phyloP scores from a whole-genome alignment of 2,113 vertebrate genomes.

The Rhinogobius similis region DNA sequence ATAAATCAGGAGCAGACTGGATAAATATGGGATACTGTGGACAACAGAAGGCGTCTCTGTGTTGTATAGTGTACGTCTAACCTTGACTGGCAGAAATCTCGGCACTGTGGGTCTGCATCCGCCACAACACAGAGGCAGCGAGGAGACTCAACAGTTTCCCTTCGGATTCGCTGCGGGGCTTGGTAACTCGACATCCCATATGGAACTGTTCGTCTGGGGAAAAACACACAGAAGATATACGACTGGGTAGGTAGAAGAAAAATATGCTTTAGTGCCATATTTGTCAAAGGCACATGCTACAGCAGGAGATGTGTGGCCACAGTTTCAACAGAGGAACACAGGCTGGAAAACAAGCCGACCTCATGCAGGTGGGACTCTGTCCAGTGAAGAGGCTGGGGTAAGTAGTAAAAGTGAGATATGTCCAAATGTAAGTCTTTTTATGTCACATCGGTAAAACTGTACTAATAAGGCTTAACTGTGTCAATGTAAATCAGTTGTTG shows the following conservation, averaged over 20 bases:
- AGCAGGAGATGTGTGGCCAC: not conserved
- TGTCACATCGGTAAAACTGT: not conserved
- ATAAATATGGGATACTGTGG: not conserved
- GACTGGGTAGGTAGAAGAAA: not conserved
- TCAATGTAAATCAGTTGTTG: not conserved
- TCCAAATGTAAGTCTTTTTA: not conserved
- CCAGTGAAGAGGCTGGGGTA: not conserved
- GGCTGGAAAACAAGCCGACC: not conserved
- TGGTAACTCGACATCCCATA: conserved; percentile 77
- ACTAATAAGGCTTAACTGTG: not conserved
- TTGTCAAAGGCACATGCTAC: not conserved
- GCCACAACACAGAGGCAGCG: conserved; percentile 63
- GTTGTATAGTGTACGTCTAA: conserved; percentile 23
- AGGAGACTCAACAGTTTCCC: conserved; percentile 21
- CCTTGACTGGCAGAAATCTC: conserved; percentile 67
- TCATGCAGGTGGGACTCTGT: not conserved
- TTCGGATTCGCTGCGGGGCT: conserved; percentile 62
- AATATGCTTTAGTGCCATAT: not conserved
- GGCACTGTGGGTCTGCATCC: conserved; percentile 51
- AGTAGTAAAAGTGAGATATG: not conserved
- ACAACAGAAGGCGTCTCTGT: not conserved
- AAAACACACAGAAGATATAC: conserved; percentile 12
- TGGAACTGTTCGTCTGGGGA: conserved; percentile 68
- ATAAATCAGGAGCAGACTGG: not conserved
- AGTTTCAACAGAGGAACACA: not conserved